Evolutionary conservation across 2,113 vertebrate genomes (phyloP).

Genomic region (Ameiurus melas): DNA sequence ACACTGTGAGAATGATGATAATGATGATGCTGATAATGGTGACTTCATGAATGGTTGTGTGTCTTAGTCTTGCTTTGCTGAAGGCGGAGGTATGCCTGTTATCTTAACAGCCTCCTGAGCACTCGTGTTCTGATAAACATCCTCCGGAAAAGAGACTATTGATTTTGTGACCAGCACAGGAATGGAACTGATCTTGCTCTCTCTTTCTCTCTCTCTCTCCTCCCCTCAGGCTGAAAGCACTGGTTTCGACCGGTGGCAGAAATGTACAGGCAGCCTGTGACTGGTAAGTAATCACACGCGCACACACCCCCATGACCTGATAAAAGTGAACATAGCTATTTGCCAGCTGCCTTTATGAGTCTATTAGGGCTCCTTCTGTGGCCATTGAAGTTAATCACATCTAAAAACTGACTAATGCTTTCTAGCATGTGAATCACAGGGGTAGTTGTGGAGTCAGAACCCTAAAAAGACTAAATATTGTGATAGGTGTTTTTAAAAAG

Average conservation of each 20-base stretch:
- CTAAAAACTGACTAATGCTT: not conserved
- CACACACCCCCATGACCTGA: conserved; percentile 14
- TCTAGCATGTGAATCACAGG: not conserved
- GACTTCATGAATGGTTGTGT: not conserved
- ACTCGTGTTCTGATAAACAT: conserved; percentile 57
- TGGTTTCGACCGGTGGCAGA: conserved; percentile 93
- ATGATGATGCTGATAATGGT: not conserved
- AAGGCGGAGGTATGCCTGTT: conserved; percentile 30
- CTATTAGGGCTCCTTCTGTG: conserved; percentile 2
- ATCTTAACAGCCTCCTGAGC: conserved; percentile 41
- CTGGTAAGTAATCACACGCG: conserved; percentile 84
- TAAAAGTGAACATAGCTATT: conserved; percentile 22
- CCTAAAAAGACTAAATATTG: not conserved
- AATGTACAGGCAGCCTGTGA: conserved; percentile 97
- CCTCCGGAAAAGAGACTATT: conserved; percentile 63
- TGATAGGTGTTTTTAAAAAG: not conserved
- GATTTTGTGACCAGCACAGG: conserved; percentile 62
- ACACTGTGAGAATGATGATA: not conserved
- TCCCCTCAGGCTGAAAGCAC: conserved; percentile 84
- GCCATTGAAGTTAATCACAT: conserved; percentile 21
- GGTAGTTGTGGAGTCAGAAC: not conserved
- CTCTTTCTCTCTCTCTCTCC: conserved; percentile 31
- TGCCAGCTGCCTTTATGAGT: conserved; percentile 26
- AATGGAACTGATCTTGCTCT: conserved; percentile 57
- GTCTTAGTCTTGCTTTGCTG: not conserved